These are phyloP conservation scores for Vannuccia rotundouncinata DNA, from an alignment of 2,888 invertebrate species.

Conservation along the genomic window DNA sequence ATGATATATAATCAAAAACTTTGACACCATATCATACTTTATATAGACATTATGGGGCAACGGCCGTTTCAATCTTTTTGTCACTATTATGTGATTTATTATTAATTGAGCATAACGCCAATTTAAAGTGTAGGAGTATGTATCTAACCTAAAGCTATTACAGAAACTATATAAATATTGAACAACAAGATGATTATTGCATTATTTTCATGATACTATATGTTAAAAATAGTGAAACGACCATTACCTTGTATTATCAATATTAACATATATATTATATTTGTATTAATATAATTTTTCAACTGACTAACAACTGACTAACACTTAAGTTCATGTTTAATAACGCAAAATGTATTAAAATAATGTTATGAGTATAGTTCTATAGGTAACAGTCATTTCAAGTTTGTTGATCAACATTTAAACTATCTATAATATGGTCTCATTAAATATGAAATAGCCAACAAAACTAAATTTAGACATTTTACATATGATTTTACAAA, in stretches of 20 bases:
- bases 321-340: neutral
- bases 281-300: neutral
- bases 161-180: neutral
- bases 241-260: neutral
- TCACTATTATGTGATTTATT: slow-evolving; percentile 2
- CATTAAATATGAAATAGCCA: no score
- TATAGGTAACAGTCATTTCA: neutral
- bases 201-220: neutral
- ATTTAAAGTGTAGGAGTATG: neutral
- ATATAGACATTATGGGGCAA: neutral
- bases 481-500: no score
- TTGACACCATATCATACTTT: neutral
- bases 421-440: no score
- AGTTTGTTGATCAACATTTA: neutral
- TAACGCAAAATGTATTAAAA: neutral
- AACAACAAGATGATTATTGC: neutral
- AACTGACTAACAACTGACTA: neutral
- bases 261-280: neutral
- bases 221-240: neutral
- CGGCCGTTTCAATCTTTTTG: neutral
- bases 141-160: neutral
- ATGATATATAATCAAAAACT: neutral
- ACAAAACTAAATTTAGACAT: no score
- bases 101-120: neutral
- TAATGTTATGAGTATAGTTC: no score